Evolutionary conservation across 2,888 invertebrate genomes (phyloP).

Genomic region (Hyposoter didymator): DNA sequence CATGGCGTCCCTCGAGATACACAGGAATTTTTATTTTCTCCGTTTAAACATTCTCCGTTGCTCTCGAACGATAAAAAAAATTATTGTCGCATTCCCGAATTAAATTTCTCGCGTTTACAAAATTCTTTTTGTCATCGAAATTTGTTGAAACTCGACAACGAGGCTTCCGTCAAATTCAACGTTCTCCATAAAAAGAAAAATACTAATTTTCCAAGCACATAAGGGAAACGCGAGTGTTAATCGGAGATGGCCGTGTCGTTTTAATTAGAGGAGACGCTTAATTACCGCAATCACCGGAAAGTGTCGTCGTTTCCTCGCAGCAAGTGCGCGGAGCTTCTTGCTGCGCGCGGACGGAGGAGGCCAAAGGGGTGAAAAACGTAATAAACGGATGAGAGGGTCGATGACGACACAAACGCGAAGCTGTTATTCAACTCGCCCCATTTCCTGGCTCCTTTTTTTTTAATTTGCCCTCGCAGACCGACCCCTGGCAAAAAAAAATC

Average conservation of each 20-base stretch:
- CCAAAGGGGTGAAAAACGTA: constrained; percentile 52
- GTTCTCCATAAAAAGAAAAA: not conserved
- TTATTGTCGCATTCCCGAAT: not conserved
- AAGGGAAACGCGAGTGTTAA: constrained; percentile 12
- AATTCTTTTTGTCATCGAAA: not conserved
- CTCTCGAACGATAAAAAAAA: not conserved
- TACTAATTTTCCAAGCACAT: not conserved
- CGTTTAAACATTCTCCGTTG: not conserved
- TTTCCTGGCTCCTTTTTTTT: constrained; percentile 6
- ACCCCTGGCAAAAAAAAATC: constrained; percentile 16
- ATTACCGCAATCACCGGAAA: constrained; percentile 74
- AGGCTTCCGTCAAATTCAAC: not conserved
- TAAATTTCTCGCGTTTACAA: not conserved
- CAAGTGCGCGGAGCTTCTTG: not conserved
- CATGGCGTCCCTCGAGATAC: not conserved
- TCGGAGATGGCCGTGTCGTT: constrained; percentile 67
- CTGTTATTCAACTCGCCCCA: constrained; percentile 38
- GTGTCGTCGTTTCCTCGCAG: constrained; percentile 63
- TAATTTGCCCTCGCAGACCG: constrained; percentile 17
- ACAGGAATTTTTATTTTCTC: not conserved
- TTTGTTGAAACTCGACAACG: not conserved
- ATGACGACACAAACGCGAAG: constrained; percentile 33
- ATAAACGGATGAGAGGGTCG: constrained; percentile 54
- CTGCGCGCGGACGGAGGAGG: not conserved
- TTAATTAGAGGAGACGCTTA: constrained; percentile 75